phyloP scores from a whole-genome alignment of 2,113 vertebrate species.

The Rhodinocichla rosea region DNA sequence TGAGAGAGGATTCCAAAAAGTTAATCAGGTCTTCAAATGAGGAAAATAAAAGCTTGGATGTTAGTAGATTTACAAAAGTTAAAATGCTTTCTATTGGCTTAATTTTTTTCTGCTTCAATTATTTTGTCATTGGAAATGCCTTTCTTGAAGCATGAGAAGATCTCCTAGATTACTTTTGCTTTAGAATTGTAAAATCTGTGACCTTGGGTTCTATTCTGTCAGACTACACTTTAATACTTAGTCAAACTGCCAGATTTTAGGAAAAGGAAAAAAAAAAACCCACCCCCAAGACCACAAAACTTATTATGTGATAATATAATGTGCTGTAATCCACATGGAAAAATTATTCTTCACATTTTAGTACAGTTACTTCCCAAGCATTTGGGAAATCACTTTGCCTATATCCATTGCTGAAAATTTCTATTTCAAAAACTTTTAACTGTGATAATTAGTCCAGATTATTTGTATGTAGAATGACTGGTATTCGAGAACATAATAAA shows the following conservation, averaged over 20 bases:
- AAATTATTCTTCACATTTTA: background rate
- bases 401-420: background rate
- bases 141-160: background rate
- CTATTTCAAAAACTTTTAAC: background rate
- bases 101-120: background rate
- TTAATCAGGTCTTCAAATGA: background rate
- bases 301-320: background rate
- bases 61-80: background rate
- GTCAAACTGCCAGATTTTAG: background rate
- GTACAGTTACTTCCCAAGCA: background rate
- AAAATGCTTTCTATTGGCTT: background rate
- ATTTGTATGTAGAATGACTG: background rate
- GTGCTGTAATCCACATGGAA: background rate
- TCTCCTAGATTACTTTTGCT: background rate
- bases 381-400: background rate
- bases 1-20: background rate
- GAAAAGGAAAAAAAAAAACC: fast-evolving
- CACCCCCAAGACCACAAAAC: background rate
- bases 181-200: background rate
- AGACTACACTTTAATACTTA: background rate
- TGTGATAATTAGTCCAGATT: background rate
- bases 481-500: background rate
- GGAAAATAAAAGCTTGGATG: background rate
- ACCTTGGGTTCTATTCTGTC: background rate
- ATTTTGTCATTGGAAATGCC: background rate